Evolutionary conservation across 2,888 invertebrate species (phyloP), one percentile per base, ranked within the genome.

Genomic region (Protonemura montana): DNA sequence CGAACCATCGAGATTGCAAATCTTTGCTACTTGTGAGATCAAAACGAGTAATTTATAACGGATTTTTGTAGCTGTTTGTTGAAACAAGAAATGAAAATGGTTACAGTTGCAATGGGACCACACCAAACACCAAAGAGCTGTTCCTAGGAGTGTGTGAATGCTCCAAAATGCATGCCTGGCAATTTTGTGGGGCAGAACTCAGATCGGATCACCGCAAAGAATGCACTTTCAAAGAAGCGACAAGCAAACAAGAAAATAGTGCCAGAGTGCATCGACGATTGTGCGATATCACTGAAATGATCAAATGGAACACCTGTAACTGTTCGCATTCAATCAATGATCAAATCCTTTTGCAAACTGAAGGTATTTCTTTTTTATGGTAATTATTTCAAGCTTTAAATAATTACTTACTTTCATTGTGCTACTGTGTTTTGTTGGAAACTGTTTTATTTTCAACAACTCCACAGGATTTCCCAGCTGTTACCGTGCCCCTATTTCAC

Each of bases 401-500:
- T n/a, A 28, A 85, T 21, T 6, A 86, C 30, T 16, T 86, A 30
- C 26, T 0, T 86, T 5, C 29, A 35, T 13, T 85, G 7, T 41
- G 21, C 42, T n/a, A 85, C 1, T 0, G 35, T 86, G 26, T 10
- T 78, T 78, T 27, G 78, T 7, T 25, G 28, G 27, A 5, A 78
- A 76, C 26, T 76, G 21, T 76, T n/a, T 1, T 82, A n/a, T 25
- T 16, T n/a, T 78, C 87, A 86, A 83, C 82, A 84, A 81, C 81
- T 85, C 88, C 89, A 77, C 77, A 92, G 92, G 92, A 85, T 92
- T 92, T 88, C 92, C 92, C 3, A 92, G 92, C 13, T 92, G 92
- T 88, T 92, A 91, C 88, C 89, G 90, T 35, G 89, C 91, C 16
- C 91, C 91, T 13, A 87, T 92, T 83, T 91, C 91, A 1, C 88